phyloP scores from a whole-genome alignment of 2,888 invertebrate genomes.

The Eilema depressum region DNA sequence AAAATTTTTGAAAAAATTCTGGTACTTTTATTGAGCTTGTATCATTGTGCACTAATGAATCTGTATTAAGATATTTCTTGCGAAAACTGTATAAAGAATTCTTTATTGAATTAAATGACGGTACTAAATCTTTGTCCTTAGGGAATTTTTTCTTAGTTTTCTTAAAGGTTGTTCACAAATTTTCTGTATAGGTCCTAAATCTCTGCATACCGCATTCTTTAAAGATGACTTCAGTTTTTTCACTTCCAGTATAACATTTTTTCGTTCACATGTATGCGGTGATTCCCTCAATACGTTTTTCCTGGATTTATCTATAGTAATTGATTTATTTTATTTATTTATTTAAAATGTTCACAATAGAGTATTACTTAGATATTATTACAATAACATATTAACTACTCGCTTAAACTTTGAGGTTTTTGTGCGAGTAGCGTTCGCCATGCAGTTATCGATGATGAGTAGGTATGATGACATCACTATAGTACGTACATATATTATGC shows the following conservation, averaged over 20 bases:
- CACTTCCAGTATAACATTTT: not conserved
- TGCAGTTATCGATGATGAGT: too few species aligned
- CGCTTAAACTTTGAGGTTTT: too few species aligned
- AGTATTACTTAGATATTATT: too few species aligned
- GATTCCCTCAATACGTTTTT: not conserved
- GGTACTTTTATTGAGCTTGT: not conserved
- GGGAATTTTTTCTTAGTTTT: not conserved
- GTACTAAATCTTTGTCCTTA: constrained; percentile 5
- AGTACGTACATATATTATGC: too few species aligned
- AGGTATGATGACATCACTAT: too few species aligned
- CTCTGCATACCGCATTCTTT: not conserved
- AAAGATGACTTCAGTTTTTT: not conserved
- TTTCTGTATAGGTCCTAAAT: constrained; percentile 5
- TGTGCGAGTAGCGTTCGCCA: too few species aligned
- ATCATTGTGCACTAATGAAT: not conserved
- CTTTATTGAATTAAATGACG: not conserved
- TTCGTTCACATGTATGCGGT: not conserved
- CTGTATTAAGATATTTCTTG: not conserved
- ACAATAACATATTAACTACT: too few species aligned
- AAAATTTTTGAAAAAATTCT: not conserved
- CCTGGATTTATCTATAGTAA: not conserved
- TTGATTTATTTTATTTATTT: too few species aligned
- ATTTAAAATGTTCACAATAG: too few species aligned
- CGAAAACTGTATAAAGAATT: constrained; percentile 6
- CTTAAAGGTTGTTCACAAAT: not conserved